phyloP scores from a whole-genome alignment of 2,113 vertebrate genomes.

The Calyptommatus sinebrachiatus region DNA sequence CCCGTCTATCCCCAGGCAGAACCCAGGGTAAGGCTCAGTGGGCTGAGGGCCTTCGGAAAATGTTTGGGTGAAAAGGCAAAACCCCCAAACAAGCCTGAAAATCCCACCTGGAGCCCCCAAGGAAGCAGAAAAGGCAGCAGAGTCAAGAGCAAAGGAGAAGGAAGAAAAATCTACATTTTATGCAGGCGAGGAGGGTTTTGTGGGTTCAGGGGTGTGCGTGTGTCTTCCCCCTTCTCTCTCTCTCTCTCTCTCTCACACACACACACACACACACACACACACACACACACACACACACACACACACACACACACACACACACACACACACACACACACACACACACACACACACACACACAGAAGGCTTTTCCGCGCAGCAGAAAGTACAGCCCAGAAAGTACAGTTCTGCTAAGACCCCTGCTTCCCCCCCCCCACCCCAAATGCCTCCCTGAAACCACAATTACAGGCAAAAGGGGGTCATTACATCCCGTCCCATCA shows the following conservation, averaged over 20 bases:
- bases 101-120: constrained; percentile 14
- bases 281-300: not conserved
- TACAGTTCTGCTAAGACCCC: constrained; percentile 45
- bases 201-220: not conserved
- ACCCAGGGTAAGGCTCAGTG: not conserved
- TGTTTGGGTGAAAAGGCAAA: not conserved
- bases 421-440: constrained; percentile 44
- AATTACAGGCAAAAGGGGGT: constrained; percentile 61
- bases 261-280: not conserved
- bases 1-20: no score
- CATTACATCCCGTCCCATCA: constrained; percentile 57
- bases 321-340: no score
- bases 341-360: no score
- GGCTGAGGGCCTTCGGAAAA: no score
- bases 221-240: no score
- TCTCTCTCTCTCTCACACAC: not conserved
- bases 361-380: accelerated
- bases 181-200: not conserved
- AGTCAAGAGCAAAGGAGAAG: not conserved
- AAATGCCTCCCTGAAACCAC: constrained; percentile 61
- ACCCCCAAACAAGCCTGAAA: constrained; percentile 14
- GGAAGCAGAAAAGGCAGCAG: constrained; percentile 45
- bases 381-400: accelerated
- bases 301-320: no score
- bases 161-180: not conserved